Conservation (phyloP, 2,113 vertebrate species). For the Serilophus lunatus region DNA sequence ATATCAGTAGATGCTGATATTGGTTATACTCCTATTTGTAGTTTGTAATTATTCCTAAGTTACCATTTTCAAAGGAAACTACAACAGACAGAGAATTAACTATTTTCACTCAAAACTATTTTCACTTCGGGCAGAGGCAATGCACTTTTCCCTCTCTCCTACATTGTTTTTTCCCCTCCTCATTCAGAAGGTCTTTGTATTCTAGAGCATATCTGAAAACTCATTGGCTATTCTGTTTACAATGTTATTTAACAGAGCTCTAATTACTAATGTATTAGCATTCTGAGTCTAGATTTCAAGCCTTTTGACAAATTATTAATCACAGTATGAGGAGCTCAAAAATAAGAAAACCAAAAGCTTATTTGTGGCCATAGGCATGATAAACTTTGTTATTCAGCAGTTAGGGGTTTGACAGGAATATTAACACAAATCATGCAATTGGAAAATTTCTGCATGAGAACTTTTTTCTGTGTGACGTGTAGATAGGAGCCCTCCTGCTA, state of each 20-base stretch:
- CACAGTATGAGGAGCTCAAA: not conserved
- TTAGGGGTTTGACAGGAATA: not conserved
- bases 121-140: not conserved
- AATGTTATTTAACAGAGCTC: not conserved
- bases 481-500: not conserved
- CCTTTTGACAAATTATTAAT: conserved; percentile 44
- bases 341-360: not conserved
- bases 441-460: not conserved
- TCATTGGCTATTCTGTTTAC: not conserved
- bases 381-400: not conserved
- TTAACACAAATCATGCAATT: not conserved
- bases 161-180: not conserved
- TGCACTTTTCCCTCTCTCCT: not conserved
- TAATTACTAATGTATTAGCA: not conserved
- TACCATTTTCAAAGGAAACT: not conserved
- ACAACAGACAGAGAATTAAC: not conserved
- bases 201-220: not conserved
- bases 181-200: not conserved
- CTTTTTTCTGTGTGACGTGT: not conserved
- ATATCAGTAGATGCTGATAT: not conserved
- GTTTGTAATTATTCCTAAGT: not conserved
- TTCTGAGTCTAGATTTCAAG: not conserved
- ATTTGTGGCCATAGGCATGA: not conserved
- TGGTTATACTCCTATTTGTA: not conserved
- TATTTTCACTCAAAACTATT: not conserved